phyloP scores from a whole-genome alignment of 2,888 invertebrate species.

The Petrolisthes cinctipes region DNA sequence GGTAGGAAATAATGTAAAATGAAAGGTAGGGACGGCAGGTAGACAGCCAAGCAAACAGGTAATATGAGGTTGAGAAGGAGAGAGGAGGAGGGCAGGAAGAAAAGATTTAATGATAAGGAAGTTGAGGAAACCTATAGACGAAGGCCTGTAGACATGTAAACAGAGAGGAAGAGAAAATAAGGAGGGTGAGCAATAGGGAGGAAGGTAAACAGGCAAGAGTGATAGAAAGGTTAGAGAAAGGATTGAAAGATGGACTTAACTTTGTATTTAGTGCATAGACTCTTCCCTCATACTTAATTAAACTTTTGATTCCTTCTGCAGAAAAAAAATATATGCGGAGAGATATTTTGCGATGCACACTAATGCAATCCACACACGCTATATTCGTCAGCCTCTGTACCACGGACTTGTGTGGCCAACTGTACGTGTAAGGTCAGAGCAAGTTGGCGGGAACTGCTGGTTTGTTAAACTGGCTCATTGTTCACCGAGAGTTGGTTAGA shows the following conservation, averaged over 20 bases:
- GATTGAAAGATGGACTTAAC: not conserved
- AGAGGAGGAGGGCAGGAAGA: not conserved
- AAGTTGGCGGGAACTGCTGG: too few species aligned
- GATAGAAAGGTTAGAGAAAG: not conserved
- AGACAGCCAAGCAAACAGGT: not conserved
- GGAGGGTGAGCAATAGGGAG: not conserved
- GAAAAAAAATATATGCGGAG: too few species aligned
- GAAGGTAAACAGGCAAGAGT: not conserved
- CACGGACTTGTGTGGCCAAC: too few species aligned
- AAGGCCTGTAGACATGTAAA: not conserved
- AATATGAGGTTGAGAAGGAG: not conserved
- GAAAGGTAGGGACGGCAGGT: conserved; percentile 2
- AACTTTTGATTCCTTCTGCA: too few species aligned
- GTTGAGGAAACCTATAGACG: not conserved
- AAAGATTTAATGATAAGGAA: not conserved
- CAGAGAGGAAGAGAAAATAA: not conserved
- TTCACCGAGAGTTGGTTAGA: too few species aligned
- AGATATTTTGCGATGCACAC: too few species aligned
- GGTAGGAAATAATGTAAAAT: not conserved
- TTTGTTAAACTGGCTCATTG: too few species aligned
- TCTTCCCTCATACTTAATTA: too few species aligned
- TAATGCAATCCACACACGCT: too few species aligned
- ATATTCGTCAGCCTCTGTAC: too few species aligned
- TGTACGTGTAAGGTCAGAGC: too few species aligned
- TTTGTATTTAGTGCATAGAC: too few species aligned